Conservation (phyloP, 2,888 invertebrate genomes). For the Drosophila peninsularis region DNA sequence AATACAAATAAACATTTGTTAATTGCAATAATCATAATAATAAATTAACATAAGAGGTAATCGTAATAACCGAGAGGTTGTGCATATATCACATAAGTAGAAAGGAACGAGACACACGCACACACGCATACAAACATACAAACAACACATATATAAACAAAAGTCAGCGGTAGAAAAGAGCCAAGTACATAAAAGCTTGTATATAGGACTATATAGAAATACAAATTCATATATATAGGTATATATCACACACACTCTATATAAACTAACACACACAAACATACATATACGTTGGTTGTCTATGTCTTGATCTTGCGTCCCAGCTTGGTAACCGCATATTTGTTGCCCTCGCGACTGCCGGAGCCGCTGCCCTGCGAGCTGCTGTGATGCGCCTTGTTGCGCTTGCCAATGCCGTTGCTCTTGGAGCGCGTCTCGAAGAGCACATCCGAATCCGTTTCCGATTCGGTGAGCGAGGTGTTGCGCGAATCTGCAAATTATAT, state of each 20-base stretch:
- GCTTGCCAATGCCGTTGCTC: conserved; percentile 79
- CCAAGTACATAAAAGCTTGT: conserved; percentile 37
- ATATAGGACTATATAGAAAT: conserved; percentile 38
- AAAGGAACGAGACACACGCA: conserved; percentile 50
- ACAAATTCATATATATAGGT: conserved; percentile 29
- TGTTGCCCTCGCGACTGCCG: conserved; percentile 64
- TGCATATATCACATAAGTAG: conserved; percentile 51
- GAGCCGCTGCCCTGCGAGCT: conserved; percentile 43
- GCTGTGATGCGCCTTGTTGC: conserved; percentile 58
- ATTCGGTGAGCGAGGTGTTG: conserved; percentile 88
- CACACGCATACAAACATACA: conserved; percentile 17
- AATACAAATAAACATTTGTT: conserved; percentile 13
- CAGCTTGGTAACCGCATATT: conserved; percentile 81
- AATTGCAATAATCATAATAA: conserved; percentile 50
- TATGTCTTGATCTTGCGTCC: conserved; percentile 84
- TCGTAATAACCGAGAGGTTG: conserved; percentile 26
- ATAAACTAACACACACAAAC: conserved; percentile 24
- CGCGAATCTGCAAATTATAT: conserved; percentile 70
- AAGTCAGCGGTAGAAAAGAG: conserved; percentile 56
- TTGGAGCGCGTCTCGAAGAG: conserved; percentile 89
- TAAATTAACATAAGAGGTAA: conserved; percentile 39
- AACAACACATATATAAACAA: conserved; percentile 28
- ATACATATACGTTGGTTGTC: conserved; percentile 28
- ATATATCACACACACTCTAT: conserved; percentile 46
- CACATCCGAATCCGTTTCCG: conserved; percentile 94